Evolutionary conservation across 2,888 invertebrate species (phyloP).

Genomic region (Lepidonotus clava): DNA sequence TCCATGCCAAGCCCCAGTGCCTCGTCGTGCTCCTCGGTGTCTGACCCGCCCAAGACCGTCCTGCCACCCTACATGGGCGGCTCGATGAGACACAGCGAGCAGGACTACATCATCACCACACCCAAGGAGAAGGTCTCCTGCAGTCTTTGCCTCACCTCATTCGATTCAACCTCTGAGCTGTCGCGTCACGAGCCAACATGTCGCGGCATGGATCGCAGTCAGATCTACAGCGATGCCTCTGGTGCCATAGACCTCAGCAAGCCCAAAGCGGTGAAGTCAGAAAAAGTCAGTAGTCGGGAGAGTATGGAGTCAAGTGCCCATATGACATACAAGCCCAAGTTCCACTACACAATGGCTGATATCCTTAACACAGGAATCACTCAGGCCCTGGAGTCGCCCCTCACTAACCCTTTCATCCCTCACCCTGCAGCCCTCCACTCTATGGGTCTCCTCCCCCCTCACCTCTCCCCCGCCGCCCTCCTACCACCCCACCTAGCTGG

Average conservation of each 20-base stretch:
- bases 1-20: conserved; percentile 31
- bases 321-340: conserved; percentile 29
- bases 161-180: background rate
- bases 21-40: too few species aligned
- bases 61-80: background rate
- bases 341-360: conserved; percentile 33
- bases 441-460: conserved; percentile 8
- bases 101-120: conserved; percentile 10
- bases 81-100: background rate
- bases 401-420: background rate
- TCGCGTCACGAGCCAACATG: background rate
- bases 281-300: background rate
- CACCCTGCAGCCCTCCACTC: conserved; percentile 10
- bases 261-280: background rate
- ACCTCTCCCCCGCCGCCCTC: background rate
- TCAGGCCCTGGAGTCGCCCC: background rate
- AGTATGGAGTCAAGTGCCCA: background rate
- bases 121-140: background rate
- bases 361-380: background rate
- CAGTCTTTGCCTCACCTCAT: conserved; percentile 30
- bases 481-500: background rate
- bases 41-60: background rate
- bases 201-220: conserved; percentile 20
- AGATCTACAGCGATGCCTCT: background rate
- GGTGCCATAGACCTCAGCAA: conserved; percentile 44